These are phyloP conservation scores for Pachliopta kotzebuea DNA, from an alignment of 2,888 invertebrate species.

Conservation along the genomic window DNA sequence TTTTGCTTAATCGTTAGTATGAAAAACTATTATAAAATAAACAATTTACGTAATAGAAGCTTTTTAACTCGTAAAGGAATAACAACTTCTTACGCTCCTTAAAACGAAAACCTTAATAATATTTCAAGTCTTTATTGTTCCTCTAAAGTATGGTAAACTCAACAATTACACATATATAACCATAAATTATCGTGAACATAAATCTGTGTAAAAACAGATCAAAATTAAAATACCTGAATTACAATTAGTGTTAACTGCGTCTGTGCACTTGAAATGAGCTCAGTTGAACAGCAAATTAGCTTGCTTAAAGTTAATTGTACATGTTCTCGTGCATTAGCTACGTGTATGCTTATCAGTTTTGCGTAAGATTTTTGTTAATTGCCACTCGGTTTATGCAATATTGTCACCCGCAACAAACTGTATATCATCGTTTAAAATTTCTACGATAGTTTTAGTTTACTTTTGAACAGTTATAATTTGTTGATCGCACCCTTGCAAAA, in stretches of 20 bases:
- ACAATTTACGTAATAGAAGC: neutral
- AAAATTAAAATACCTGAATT: slow-evolving; percentile 8
- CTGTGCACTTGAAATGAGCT: neutral
- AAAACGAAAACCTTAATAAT: neutral
- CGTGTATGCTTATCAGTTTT: neutral
- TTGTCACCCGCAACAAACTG: no score
- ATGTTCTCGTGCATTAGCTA: neutral
- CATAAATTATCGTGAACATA: slow-evolving; percentile 8
- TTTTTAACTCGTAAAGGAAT: neutral
- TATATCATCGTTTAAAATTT: no score
- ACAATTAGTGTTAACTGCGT: slow-evolving; percentile 8
- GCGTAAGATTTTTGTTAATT: no score
- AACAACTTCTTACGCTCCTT: neutral
- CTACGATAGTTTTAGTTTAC: no score
- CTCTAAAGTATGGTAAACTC: neutral
- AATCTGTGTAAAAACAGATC: slow-evolving; percentile 13
- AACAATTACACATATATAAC: slow-evolving; percentile 2
- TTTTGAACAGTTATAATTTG: no score
- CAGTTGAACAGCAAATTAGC: neutral
- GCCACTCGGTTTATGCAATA: no score
- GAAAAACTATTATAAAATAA: neutral
- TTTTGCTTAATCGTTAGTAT: neutral
- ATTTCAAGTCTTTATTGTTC: slow-evolving; percentile 2
- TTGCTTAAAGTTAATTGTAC: neutral
- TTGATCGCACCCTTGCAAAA: no score